These are phyloP conservation scores for Tenodera sinensis DNA, from an alignment of 2,888 invertebrate species.

Conservation along the genomic window DNA sequence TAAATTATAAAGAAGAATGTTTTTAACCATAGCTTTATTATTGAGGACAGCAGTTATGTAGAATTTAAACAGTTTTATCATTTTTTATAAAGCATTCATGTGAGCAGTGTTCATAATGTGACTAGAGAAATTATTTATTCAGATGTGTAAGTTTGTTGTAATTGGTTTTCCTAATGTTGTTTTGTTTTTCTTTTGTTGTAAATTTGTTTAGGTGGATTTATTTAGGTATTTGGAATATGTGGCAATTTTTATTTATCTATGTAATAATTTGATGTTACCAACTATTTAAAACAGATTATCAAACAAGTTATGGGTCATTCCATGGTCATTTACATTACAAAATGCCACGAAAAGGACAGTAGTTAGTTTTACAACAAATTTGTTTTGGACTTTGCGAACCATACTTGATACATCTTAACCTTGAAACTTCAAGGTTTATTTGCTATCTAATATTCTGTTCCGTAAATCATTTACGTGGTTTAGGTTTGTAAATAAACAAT, in stretches of 20 bases:
- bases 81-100: neutral
- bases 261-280: neutral
- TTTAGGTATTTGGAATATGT: neutral
- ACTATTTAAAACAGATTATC: neutral
- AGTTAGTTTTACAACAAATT: too few species aligned
- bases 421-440: too few species aligned
- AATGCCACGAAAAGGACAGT: too few species aligned
- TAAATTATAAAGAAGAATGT: neutral
- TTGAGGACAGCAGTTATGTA: neutral
- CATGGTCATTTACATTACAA: too few species aligned
- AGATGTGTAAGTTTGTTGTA: neutral
- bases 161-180: neutral
- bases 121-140: neutral
- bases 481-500: too few species aligned
- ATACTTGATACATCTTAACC: too few species aligned
- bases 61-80: neutral
- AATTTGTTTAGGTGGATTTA: too few species aligned
- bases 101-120: neutral
- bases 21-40: neutral
- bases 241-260: neutral
- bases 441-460: too few species aligned
- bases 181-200: too few species aligned
- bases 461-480: too few species aligned
- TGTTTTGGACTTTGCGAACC: too few species aligned
- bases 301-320: neutral